These are phyloP conservation scores for Syrmaticus mikado DNA, from an alignment of 2,113 vertebrate genomes.

Conservation along the genomic window DNA sequence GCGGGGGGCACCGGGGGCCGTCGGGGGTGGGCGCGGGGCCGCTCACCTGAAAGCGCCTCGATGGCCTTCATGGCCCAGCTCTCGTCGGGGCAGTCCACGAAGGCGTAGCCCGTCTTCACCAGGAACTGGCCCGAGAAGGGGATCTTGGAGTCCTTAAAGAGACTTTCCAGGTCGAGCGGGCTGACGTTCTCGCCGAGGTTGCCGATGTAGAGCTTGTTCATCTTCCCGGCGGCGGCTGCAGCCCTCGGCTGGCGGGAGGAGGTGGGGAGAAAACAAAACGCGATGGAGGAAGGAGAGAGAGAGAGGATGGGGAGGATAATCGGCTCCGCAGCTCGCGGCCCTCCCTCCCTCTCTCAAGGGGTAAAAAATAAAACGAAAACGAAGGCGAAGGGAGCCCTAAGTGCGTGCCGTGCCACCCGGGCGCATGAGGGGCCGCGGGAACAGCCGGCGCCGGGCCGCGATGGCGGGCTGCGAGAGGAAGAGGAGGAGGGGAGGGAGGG, in stretches of 20 bases:
- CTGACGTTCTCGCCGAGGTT: conserved; percentile 95
- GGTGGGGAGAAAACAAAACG: conserved; percentile 56
- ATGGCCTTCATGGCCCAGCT: conserved; percentile 98
- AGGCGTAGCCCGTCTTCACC: conserved; percentile 96
- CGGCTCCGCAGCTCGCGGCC: conserved; percentile 39
- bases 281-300: conserved; percentile 47
- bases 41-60: conserved; percentile 96
- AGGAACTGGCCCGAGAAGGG: conserved; percentile 93
- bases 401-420: conserved; percentile 63
- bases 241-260: conserved; percentile 59
- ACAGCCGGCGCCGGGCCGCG: conserved; percentile 61
- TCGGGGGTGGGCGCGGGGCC: neutral
- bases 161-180: conserved; percentile 94
- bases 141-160: conserved; percentile 98
- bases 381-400: conserved; percentile 37
- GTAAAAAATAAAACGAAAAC: neutral
- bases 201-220: conserved; percentile 99
- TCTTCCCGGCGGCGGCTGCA: conserved; percentile 77
- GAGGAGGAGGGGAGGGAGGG: conserved; percentile 17
- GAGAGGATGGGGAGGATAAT: neutral
- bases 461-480: conserved; percentile 74
- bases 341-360: conserved; percentile 24
- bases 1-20: neutral
- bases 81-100: conserved; percentile 98
- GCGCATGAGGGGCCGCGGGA: conserved; percentile 59